Conservation (phyloP, 1,140 invertebrate genomes). For the Neodiprion pinetum region DNA sequence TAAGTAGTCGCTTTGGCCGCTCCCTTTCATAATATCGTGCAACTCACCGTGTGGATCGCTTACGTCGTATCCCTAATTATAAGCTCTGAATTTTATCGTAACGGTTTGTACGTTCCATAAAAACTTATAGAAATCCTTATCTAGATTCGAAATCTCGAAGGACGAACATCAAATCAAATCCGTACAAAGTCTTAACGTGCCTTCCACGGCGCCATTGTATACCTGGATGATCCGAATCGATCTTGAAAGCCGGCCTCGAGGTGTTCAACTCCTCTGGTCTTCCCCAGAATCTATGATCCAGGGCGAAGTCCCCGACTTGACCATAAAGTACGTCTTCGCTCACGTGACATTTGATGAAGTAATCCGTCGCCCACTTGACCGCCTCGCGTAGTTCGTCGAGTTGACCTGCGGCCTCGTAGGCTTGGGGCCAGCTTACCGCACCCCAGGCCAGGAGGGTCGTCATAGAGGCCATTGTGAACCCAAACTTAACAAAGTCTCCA, state of each 20-base stretch:
- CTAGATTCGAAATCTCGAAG: too few relatives aligned
- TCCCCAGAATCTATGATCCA: conserved; percentile 67
- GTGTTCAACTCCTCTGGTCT: conserved; percentile 70
- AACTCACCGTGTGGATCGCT: not conserved
- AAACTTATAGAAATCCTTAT: too few relatives aligned
- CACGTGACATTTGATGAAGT: conserved; percentile 69
- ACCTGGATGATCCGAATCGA: conserved; percentile 65
- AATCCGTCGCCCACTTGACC: conserved; percentile 70
- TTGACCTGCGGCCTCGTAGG: conserved; percentile 59
- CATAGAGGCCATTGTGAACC: conserved; percentile 69
- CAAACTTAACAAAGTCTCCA: conserved; percentile 72
- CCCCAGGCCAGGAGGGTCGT: conserved; percentile 70
- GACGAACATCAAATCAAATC: too few relatives aligned
- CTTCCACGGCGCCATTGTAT: too few relatives aligned
- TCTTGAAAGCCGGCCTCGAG: conserved; percentile 67
- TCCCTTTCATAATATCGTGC: too few relatives aligned
- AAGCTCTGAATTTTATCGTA: too few relatives aligned
- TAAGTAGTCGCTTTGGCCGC: too few relatives aligned
- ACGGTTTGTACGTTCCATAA: too few relatives aligned
- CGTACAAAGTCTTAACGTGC: too few relatives aligned
- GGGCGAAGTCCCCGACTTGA: conserved; percentile 66
- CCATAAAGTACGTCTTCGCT: conserved; percentile 65
- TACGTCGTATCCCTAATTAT: not conserved
- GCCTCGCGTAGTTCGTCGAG: conserved; percentile 57
- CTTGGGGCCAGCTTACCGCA: conserved; percentile 63